Evolutionary conservation across 2,888 invertebrate genomes (phyloP).

Genomic region (Heptascelio sp.): DNA sequence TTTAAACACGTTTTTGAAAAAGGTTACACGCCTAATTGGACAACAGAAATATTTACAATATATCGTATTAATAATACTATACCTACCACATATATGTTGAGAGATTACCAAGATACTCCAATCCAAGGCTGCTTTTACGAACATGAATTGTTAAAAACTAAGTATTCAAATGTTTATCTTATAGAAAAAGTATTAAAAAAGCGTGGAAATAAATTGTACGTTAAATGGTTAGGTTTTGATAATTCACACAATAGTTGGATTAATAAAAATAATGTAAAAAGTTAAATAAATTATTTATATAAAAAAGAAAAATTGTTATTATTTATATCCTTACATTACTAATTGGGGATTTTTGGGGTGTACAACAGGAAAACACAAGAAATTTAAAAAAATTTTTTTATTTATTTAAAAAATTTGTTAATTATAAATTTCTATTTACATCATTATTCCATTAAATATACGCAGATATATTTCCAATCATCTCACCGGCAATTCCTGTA

Average conservation of each 20-base stretch:
- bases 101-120: not conserved
- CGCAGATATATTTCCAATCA: too few species aligned
- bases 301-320: too few species aligned
- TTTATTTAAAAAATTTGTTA: too few species aligned
- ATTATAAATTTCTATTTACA: too few species aligned
- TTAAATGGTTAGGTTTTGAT: constrained; percentile 1
- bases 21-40: not conserved
- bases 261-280: not conserved
- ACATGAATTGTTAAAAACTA: not conserved
- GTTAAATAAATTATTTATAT: too few species aligned
- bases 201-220: not conserved
- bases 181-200: not conserved
- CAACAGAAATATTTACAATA: not conserved
- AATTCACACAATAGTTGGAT: not conserved
- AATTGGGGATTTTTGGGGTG: not conserved
- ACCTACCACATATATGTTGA: not conserved
- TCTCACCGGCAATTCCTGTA: too few species aligned
- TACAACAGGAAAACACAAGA: too few species aligned
- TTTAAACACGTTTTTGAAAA: not conserved
- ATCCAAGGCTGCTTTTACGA: not conserved
- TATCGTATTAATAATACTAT: not conserved
- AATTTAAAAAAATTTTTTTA: too few species aligned
- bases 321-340: not conserved
- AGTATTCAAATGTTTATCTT: not conserved
- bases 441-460: too few species aligned